Percentiles rank a stretch among this genome's conserved stretches.
Conservation (phyloP, 2,113 vertebrate species). For the Notarius quadriscutis region DNA sequence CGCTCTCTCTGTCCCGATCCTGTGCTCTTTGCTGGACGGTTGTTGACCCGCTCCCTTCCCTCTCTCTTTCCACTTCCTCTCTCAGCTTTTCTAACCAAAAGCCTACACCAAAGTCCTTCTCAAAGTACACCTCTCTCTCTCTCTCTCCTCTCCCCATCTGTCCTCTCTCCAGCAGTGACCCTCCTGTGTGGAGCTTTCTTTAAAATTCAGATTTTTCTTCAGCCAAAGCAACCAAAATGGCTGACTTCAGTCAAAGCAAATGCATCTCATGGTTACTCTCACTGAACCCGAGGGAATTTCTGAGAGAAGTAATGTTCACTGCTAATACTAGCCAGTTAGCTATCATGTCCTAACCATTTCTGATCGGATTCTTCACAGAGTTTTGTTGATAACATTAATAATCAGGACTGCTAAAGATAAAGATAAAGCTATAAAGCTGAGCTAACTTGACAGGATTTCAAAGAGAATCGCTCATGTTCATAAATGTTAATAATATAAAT, state of each 20-base stretch:
- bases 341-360: not conserved
- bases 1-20: slow-evolving; percentile 24
- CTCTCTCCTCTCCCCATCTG: not conserved
- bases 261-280: not conserved
- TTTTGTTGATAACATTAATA: not conserved
- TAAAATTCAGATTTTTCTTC: not conserved
- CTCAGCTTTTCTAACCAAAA: slow-evolving; percentile 13
- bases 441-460: not conserved
- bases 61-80: slow-evolving; percentile 21
- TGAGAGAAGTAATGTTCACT: not conserved
- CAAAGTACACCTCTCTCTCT: not conserved
- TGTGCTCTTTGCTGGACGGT: slow-evolving; percentile 33
- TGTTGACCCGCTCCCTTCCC: slow-evolving; percentile 35
- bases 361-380: not conserved
- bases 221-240: slow-evolving; percentile 11
- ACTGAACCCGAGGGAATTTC: not conserved
- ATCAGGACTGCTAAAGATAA: not conserved
- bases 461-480: not conserved
- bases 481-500: not conserved
- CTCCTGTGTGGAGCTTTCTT: not conserved
- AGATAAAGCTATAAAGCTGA: too few relatives aligned
- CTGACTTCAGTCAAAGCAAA: not conserved
- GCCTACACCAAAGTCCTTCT: slow-evolving; percentile 11
- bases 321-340: not conserved
- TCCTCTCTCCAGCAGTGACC: not conserved